Evolutionary conservation across 2,888 invertebrate genomes (phyloP), one percentile per base, ranked within the genome.

Genomic region (Escarpia spicata): DNA sequence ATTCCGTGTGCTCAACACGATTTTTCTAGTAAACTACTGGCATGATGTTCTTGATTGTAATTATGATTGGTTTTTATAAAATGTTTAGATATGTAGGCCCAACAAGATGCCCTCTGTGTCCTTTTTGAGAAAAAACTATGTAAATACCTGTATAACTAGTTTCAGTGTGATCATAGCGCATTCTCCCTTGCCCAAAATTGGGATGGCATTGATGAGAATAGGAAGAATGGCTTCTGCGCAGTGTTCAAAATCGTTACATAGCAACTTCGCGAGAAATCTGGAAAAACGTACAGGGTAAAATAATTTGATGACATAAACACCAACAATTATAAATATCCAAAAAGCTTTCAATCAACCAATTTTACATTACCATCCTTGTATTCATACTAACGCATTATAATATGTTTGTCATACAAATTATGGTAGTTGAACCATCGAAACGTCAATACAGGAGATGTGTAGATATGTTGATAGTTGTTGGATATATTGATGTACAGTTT

Each of bases 161-260:
- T 75, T 75, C n/a, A 75, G 75, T 75, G 75, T 75, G 75, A 75
- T 75, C 26, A 75, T 75, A 26, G 75, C 75, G 26, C 75, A 75
- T n/a, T 19, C 75, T 26, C 75, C 75, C 75, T 75, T 75, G 75
- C 75, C 75, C 75, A 75, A 19, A 19, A 75, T 75, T n/a, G 75
- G 75, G 26, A 75, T 75, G 75, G 75, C 75, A 26, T 75, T 75
- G 75, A 75, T 75, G 75, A 75, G 75, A 75, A 26, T 75, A 2
- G 75, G 75, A 26, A 75, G 75, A 26, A 75, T 75, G 75, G n/a
- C 75, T 26, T 75, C 75, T 26, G 75, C 75, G 19, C 75, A 75
- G 75, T 75, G 75, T 75, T 75, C 75, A 75, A 75, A 75, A 75
- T 75, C 75, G n/a, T 75, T 75, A n/a, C 75, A 75, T 26, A 75